Evolutionary conservation across 2,113 vertebrate genomes (phyloP), one percentile per base, ranked within the genome.

Genomic region (Gorsachius goisagi): DNA sequence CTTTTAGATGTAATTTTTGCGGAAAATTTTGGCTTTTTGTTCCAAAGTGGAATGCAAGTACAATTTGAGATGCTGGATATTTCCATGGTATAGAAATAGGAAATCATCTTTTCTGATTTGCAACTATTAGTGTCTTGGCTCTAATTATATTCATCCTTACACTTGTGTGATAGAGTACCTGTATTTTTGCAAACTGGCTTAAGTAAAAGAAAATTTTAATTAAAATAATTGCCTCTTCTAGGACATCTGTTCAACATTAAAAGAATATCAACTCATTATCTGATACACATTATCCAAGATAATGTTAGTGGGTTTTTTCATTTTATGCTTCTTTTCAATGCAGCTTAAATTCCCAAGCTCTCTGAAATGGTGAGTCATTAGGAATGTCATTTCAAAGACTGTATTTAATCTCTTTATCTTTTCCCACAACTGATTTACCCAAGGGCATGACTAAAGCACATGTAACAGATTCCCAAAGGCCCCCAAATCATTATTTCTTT

Each of bases 401-500:
- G 78, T 91, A 66, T 94, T 94, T 94, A 96, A 96, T 95, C 91
- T 96, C 91, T 94, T 88, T 93, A 94, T 96, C 96, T 97, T 95
- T 95, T 94, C 90, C 87, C 94, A 96, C 88, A 93, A 95, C 78
- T 91, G 75, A 89, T 90, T 95, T 94, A 94, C 95, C 90, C 96
- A 93, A 84, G 92, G 72, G 93, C 93, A 85, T 23, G 5, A 96
- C 67, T 63, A 84, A 87, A 89, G 80, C 7, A 44, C 58, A 72
- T 35, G 33, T 72, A 95, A 78, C n/a, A 41, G 78, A 86, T 73
- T 95, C 94, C 89, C 90, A 69, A 79, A 73, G 72, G 75, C 26
- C 79, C 12, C 32, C 41, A 64, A 86, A 93, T 69, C 3, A 0
- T 66, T 60, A 8, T 37, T 91, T 81, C 85, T 72, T 89, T 81